Evolutionary conservation across 1,140 invertebrate species (phyloP).

Genomic region (Micrasema minimum): DNA sequence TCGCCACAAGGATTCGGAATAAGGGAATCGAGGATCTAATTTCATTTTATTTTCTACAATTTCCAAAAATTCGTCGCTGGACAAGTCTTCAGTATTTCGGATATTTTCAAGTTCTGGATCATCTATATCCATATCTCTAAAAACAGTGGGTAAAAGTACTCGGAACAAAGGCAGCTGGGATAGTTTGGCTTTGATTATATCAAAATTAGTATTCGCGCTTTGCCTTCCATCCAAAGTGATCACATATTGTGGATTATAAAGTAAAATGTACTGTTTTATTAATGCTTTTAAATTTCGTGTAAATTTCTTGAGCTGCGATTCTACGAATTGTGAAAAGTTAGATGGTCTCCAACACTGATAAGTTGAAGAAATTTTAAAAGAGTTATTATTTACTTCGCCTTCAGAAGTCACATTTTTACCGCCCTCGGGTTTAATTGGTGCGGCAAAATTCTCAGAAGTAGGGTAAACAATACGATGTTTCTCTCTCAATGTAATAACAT

Average conservation of each 20-base stretch:
- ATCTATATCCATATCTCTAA: conserved; percentile 15
- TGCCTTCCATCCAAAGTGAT: conserved; percentile 68
- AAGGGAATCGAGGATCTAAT: conserved; percentile 53
- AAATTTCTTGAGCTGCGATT: conserved; percentile 14
- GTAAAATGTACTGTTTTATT: conserved; percentile 55
- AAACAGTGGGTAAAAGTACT: conserved; percentile 17
- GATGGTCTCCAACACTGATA: conserved; percentile 23
- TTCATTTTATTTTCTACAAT: conserved; percentile 56
- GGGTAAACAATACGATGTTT: conserved; percentile 62
- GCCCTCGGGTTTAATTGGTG: conserved; percentile 53
- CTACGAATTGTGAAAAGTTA: conserved; percentile 17
- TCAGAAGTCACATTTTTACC: background rate
- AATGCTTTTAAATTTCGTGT: background rate
- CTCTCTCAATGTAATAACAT: conserved; percentile 62
- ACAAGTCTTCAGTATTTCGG: background rate
- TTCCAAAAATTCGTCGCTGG: conserved; percentile 58
- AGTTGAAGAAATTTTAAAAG: background rate
- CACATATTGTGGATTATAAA: conserved; percentile 65
- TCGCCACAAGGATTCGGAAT: conserved; percentile 64
- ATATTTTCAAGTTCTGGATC: background rate
- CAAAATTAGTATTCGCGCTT: conserved; percentile 61
- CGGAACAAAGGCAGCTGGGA: conserved; percentile 57
- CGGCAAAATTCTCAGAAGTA: conserved; percentile 53
- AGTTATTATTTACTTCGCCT: conserved; percentile 23
- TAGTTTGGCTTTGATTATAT: conserved; percentile 62